phyloP scores from a whole-genome alignment of 2,888 invertebrate species.

The Andricus curvator region DNA sequence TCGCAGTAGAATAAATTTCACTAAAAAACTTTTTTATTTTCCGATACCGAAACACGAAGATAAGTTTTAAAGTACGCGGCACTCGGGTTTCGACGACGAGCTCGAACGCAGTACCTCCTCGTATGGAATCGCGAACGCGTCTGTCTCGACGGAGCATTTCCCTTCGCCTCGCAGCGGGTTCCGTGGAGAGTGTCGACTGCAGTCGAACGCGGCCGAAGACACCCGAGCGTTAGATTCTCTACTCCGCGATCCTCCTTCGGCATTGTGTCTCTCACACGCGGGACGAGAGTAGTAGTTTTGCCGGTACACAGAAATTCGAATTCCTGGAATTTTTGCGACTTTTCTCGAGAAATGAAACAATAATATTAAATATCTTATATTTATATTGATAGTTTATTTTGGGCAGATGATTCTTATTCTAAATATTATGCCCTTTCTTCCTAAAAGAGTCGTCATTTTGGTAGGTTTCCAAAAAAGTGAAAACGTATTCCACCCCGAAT shows the following conservation, averaged over 20 bases:
- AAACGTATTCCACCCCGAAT: too few relatives aligned
- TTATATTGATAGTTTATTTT: too few relatives aligned
- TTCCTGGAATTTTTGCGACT: neutral
- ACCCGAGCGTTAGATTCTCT: slow-evolving; percentile 59
- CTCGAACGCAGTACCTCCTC: slow-evolving; percentile 58
- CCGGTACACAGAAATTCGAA: slow-evolving; percentile 2
- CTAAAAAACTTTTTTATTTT: slow-evolving; percentile 1
- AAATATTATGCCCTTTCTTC: too few relatives aligned
- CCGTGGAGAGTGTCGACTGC: slow-evolving; percentile 59
- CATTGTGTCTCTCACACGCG: slow-evolving; percentile 37
- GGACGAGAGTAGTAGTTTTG: slow-evolving; percentile 19
- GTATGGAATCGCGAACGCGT: slow-evolving; percentile 76
- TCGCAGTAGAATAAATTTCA: neutral
- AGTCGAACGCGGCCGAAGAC: slow-evolving; percentile 62
- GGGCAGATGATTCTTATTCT: too few relatives aligned
- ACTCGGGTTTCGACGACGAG: slow-evolving; percentile 18
- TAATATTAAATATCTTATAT: too few relatives aligned
- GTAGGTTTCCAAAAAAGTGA: too few relatives aligned
- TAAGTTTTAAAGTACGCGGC: slow-evolving; percentile 4
- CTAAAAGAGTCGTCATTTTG: too few relatives aligned
- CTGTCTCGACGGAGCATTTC: slow-evolving; percentile 66
- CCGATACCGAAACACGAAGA: neutral
- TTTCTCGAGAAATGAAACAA: too few relatives aligned
- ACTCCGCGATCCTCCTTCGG: slow-evolving; percentile 42
- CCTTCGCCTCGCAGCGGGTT: slow-evolving; percentile 69